Percentiles rank a stretch among this genome's conserved stretches.
Evolutionary conservation across 1,140 invertebrate genomes (phyloP).

Genomic region (Apis cerana): DNA sequence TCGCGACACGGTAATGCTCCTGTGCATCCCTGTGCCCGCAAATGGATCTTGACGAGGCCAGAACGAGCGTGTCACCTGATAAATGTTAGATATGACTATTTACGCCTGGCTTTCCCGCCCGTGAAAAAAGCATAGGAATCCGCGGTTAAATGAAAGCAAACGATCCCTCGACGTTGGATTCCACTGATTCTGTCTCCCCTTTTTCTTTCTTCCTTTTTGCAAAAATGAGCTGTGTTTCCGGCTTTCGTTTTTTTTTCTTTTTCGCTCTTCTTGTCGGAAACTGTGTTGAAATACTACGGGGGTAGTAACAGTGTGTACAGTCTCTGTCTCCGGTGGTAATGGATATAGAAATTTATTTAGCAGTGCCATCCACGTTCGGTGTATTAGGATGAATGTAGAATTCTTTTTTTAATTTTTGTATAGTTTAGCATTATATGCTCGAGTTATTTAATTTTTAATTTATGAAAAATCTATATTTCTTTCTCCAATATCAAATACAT

Average conservation of each 20-base stretch:
- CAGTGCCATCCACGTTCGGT: neutral
- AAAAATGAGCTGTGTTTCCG: neutral
- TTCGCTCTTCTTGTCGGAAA: neutral
- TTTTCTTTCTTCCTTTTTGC: too few relatives aligned
- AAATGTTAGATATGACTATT: constrained; percentile 48
- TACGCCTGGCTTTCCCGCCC: neutral
- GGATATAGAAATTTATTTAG: neutral
- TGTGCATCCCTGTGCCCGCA: constrained; percentile 42
- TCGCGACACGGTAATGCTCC: constrained; percentile 58
- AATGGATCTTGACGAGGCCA: constrained; percentile 56
- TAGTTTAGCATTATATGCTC: too few relatives aligned
- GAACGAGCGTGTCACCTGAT: constrained; percentile 43
- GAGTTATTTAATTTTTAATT: too few relatives aligned
- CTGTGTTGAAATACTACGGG: neutral
- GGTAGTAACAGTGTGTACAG: too few relatives aligned
- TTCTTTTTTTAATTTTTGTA: too few relatives aligned
- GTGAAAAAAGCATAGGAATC: neutral
- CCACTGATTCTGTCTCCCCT: neutral
- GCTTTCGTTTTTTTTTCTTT: neutral
- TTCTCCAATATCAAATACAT: too few relatives aligned
- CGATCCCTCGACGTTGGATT: neutral
- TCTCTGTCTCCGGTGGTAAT: neutral
- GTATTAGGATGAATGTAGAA: too few relatives aligned
- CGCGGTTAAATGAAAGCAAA: constrained; percentile 33
- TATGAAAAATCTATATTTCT: too few relatives aligned